Base-by-base conservation (phyloP, 37 sponge, comb jelly and placozoan genomes). In the Cliona cf. orientalis region DNA sequence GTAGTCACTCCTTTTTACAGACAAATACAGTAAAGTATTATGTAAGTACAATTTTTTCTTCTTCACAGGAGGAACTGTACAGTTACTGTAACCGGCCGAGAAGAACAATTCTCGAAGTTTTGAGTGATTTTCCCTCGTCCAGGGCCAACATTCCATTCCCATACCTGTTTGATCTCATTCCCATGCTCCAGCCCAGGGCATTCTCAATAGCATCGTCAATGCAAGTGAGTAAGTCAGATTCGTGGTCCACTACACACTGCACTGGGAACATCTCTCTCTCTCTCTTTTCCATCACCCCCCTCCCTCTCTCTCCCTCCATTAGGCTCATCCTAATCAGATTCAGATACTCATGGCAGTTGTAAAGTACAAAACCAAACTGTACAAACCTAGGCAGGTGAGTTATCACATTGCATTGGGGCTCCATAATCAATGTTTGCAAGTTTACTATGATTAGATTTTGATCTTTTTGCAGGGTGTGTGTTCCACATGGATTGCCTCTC, bases 151-250 rank as follows among this genome's bases (percentile, higher is more conserved):
- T 99, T 19, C 95, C 95, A 3, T 62, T 94, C 42, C 28, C 81
- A 4, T 99, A 94, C 75, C 70, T 99, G 59, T 80, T 99, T 60
- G 99, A 99, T 46, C 82, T 99, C 33, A 76, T 99, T 46, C 93
- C 93, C 4, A 42, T 88, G 5, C 93, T 99, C 41, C 95, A 90
- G 63, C 93, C 99, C 6, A 73, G 99, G 44, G 95, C 97, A 3
- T 99, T 99, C 90, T 96, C 97, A 35, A 99, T 99, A 62, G 97
- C 99, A 31, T 99, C 99, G 1, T 88, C 93, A 12, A 76, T 84
- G 71, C 57, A 46, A 39, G 91, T 91, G 19, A 17, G 75, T 72
- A 25, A 21, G 2, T 58, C 37, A 2, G 34, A 23, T 4, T 12
- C 56, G n/a, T 40, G 36, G 46, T 21, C 58, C 35, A 26, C 2